Evolutionary conservation across 2,888 invertebrate species (phyloP).

Genomic region (Laspeyria flexula): DNA sequence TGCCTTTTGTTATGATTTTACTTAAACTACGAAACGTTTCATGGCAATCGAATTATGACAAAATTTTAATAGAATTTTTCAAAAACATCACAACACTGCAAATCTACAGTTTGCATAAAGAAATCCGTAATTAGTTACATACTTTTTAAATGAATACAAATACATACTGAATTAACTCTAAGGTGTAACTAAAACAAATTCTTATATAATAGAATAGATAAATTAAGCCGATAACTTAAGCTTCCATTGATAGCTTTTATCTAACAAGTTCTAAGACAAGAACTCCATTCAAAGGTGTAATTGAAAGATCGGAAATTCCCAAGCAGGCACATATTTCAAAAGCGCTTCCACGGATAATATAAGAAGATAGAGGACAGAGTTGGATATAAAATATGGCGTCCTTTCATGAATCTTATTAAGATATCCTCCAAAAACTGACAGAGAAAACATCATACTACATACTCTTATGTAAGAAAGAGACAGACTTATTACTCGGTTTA

Average conservation of each 20-base stretch:
- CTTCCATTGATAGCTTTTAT: constrained; percentile 46
- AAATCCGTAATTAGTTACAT: no score
- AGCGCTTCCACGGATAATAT: constrained; percentile 83
- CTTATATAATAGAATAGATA: background rate
- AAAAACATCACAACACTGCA: no score
- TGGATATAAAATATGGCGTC: constrained; percentile 93
- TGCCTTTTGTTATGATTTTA: no score
- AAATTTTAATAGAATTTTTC: no score
- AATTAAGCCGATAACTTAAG: constrained; percentile 35
- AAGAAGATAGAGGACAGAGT: constrained; percentile 87
- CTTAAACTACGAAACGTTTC: no score
- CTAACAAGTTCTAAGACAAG: constrained; percentile 61
- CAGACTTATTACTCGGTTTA: constrained; percentile 68
- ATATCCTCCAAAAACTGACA: constrained; percentile 88
- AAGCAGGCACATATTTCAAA: constrained; percentile 84
- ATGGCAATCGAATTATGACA: no score
- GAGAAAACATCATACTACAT: constrained; percentile 58
- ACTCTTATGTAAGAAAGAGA: constrained; percentile 47
- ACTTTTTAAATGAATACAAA: no score
- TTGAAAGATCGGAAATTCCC: constrained; percentile 86
- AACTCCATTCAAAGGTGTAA: constrained; percentile 78
- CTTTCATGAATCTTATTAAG: constrained; percentile 94
- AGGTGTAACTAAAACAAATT: no score
- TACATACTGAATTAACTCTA: no score
- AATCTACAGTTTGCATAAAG: no score